phyloP scores from a whole-genome alignment of 37 sponge, comb jelly and placozoan species.

The Lycopodina hypogea region DNA sequence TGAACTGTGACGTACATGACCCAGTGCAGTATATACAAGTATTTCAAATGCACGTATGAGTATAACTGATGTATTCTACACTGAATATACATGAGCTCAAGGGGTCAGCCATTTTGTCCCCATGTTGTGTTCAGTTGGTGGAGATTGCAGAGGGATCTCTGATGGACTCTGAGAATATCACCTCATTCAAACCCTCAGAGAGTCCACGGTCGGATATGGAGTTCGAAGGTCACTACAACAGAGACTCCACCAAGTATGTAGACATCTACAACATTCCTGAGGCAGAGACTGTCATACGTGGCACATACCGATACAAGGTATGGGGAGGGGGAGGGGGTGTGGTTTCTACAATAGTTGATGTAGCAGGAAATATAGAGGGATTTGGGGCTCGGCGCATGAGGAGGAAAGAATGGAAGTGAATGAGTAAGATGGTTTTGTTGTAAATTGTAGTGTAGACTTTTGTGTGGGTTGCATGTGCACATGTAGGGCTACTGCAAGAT shows the following conservation, averaged over 20 bases:
- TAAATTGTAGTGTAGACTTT: no score
- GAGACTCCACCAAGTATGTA: conserved; percentile 78
- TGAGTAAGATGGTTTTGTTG: no score
- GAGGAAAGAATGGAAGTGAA: not conserved
- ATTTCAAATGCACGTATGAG: no score
- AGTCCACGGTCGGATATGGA: conserved; percentile 38
- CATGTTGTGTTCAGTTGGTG: conserved; percentile 26
- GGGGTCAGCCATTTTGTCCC: no score
- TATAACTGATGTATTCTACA: no score
- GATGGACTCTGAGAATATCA: conserved; percentile 18
- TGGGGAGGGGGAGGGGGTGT: not conserved
- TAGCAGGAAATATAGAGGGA: no score
- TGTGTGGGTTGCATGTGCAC: not conserved
- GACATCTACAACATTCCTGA: conserved; percentile 74
- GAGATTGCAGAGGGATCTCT: conserved; percentile 49
- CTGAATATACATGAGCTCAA: no score
- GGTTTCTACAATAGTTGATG: no score
- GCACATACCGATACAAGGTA: conserved; percentile 88
- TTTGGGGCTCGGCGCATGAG: no score
- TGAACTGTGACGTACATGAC: no score
- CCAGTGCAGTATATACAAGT: no score
- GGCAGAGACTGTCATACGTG: conserved; percentile 76
- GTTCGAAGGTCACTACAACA: conserved; percentile 84
- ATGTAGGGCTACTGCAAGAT: conserved; percentile 53
- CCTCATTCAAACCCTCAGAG: not conserved